Base-by-base conservation (phyloP, 2,797 vertebrate species). In the Falco biarmicus region DNA sequence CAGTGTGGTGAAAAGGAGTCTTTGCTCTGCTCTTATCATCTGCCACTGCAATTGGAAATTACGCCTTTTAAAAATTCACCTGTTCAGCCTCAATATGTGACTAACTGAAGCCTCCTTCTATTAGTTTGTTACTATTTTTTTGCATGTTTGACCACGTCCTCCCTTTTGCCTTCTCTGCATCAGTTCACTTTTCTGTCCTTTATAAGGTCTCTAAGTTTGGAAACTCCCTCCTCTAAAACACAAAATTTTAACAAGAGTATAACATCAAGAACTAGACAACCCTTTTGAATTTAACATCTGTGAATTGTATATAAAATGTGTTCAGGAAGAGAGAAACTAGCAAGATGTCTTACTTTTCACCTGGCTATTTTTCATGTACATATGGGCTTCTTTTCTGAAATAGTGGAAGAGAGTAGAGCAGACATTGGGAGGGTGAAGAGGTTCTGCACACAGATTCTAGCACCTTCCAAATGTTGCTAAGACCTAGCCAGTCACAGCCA, bases 341-440 rank as follows among this genome's bases (percentile, higher is more conserved):
- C 5, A 37, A 66, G n/a, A 29, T 53, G 8, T 4, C 25, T 73
- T 81, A 32, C 12, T 93, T 86, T 61, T 63, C 47, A 61, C 4
- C 15, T 34, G 10, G 1, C 2, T 56, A 5, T 68, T 82, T 69
- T 92, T 66, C 43, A 32, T 25, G 15, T 61, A 32, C 3, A 0
- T 3, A 5, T 66, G 28, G 37, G 37, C 8, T 26, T 79, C 7
- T 14, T 76, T 84, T 79, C 83, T 60, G 69, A 63, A 79, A 41
- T 26, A 7, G 4, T 79, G 37, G 29, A 69, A 41, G 28, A 86
- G 22, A 18, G 7, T 25, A 66, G 15, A 81, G 17, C 1, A 56
- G 32, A 60, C 0, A 0, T 17, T 56, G 41, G 9, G 21, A 84
- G 6, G 5, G 5, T 69, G 16, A 70, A 76, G 41, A 73, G 1